Base-by-base conservation (phyloP, 37 sponge, comb jelly and placozoan species). In the Cliona cf. orientalis region DNA sequence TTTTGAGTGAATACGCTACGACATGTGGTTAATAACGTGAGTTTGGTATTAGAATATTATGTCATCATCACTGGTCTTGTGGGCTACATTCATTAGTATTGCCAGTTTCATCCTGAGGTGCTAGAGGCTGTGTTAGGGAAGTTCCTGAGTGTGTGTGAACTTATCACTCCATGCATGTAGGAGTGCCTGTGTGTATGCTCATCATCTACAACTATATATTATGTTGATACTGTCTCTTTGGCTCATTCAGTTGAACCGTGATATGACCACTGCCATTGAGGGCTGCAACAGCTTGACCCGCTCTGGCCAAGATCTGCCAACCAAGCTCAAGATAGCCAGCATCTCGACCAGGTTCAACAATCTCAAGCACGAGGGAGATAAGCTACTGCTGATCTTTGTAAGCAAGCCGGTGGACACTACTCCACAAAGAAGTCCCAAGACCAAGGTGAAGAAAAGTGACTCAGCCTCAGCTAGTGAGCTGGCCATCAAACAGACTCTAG, bases 201-300 rank as follows among this genome's bases (percentile, higher is more conserved):
- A 21, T 19, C 12, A 19, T 21, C 19, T 53, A 53, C 19, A 21
- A 53, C 19, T 53, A 53, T 53, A 12, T 53, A 53, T 53, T 21
- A 53, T 53, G 56, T 19, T 53, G 56, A 19, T 53, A 19, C 56
- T 21, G 12, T 53, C 56, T 21, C n/a, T n/a, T n/a, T n/a, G n/a
- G n/a, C 45, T 2, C 60, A 2, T 49, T 1, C 66, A 84, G 84
- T 33, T 84, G 41, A 21, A 7, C 14, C 3, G 19, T 40, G 76
- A 84, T 45, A 84, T 84, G 84, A 41, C 66, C 2, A 37, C 40
- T 22, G 76, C 76, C 55, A 58, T 84, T 25, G 72, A 65, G 55
- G 34, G 11, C 7, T 67, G 84, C 56, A 38, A 41, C 1, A 36
- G 41, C 42, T 39, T n/a, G 14, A 12, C 45, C 5, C 35, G 14